A percentile compares a stretch with the other conserved stretches of the same genome.
Evolutionary conservation across 2,113 vertebrate species (phyloP).

Genomic region (Cettia cetti): DNA sequence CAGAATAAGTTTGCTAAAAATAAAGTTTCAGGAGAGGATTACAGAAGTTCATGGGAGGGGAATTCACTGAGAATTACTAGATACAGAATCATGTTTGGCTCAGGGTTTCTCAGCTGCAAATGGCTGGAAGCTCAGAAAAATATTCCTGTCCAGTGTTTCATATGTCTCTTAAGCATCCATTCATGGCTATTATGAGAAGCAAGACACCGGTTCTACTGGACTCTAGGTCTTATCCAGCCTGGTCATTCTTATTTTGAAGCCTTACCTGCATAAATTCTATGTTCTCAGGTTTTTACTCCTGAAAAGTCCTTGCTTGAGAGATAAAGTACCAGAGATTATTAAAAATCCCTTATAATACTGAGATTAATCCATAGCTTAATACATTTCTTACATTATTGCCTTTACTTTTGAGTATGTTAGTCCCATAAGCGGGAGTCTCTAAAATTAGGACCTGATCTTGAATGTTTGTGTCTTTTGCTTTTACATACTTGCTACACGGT

Average conservation of each 20-base stretch:
- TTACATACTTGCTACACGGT: background rate
- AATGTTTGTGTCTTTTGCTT: background rate
- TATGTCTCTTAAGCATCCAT: background rate
- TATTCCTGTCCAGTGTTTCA: background rate
- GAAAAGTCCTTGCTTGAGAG: background rate
- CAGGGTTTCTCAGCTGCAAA: background rate
- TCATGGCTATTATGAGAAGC: background rate
- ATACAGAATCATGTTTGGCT: background rate
- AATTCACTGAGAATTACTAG: background rate
- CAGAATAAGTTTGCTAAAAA: background rate
- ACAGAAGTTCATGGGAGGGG: background rate
- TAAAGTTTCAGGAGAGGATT: background rate
- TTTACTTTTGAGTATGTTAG: background rate
- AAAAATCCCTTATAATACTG: background rate
- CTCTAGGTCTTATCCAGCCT: background rate
- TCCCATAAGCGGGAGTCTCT: background rate
- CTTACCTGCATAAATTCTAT: background rate
- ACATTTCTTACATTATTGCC: background rate
- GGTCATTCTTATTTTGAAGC: background rate
- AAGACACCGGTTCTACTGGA: background rate
- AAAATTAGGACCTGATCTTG: background rate
- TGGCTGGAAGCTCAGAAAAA: background rate
- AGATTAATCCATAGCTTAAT: background rate
- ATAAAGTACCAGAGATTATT: background rate
- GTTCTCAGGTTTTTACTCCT: background rate